A percentile compares a stretch with the other conserved stretches of the same genome.
Conservation (phyloP, 2,797 vertebrate genomes). For the Rhyacichthys aspro region DNA sequence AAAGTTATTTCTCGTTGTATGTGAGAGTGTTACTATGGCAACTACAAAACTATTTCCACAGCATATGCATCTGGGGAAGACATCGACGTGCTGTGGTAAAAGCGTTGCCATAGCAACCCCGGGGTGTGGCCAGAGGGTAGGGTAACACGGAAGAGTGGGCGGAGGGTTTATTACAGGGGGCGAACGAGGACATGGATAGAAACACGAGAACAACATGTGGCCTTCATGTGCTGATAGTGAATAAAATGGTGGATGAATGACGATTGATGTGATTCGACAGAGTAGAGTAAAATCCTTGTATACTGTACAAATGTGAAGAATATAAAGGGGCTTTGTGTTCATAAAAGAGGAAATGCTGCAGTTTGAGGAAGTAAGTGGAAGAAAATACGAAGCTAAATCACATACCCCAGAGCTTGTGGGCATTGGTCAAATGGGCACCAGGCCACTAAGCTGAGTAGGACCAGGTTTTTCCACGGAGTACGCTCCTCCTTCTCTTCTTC, state of each 20-base stretch:
- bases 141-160: slow-evolving; percentile 21
- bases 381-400: slow-evolving; percentile 38
- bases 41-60: slow-evolving; percentile 66
- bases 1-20: slow-evolving; percentile 49
- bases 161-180: slow-evolving; percentile 36
- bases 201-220: slow-evolving; percentile 40
- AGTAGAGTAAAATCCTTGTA: slow-evolving; percentile 8
- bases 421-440: slow-evolving; percentile 42
- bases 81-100: slow-evolving; percentile 67
- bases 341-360: slow-evolving; percentile 34
- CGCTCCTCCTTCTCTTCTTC: slow-evolving; percentile 20
- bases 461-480: slow-evolving; percentile 69
- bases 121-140: slow-evolving; percentile 62
- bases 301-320: not conserved
- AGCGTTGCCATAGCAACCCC: slow-evolving; percentile 56
- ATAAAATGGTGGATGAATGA: slow-evolving; percentile 18
- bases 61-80: slow-evolving; percentile 62
- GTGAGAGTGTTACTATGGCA: slow-evolving; percentile 65
- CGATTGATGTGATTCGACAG: slow-evolving; percentile 18
- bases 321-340: slow-evolving; percentile 37
- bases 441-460: slow-evolving; percentile 53
- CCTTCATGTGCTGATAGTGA: slow-evolving; percentile 12
- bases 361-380: slow-evolving; percentile 15
- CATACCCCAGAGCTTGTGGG: slow-evolving; percentile 53
- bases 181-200: slow-evolving; percentile 38